These are phyloP conservation scores for Centropristis striata DNA, from an alignment of 2,113 vertebrate genomes.

Conservation along the genomic window DNA sequence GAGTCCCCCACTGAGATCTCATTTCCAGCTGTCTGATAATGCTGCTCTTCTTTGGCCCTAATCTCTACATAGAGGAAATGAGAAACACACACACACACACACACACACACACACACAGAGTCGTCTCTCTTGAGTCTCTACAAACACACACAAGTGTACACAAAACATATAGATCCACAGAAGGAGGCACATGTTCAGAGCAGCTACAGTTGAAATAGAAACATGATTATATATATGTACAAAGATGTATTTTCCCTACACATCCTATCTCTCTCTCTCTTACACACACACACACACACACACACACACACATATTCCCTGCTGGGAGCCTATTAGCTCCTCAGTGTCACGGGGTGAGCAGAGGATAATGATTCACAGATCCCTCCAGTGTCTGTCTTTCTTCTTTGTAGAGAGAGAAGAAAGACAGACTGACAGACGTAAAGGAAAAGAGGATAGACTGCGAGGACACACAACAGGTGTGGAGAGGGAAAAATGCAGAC, in stretches of 20 bases:
- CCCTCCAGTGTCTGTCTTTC: slow-evolving; percentile 48
- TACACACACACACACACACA: slow-evolving; percentile 8
- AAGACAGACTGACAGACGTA: slow-evolving; percentile 38
- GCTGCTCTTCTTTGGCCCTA: slow-evolving; percentile 73
- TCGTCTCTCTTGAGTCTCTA: slow-evolving; percentile 27
- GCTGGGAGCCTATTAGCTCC: slow-evolving; percentile 66
- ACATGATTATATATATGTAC: not conserved
- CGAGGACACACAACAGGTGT: slow-evolving; percentile 67
- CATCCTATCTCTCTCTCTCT: not conserved
- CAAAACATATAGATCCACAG: not conserved
- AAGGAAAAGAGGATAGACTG: slow-evolving; percentile 25
- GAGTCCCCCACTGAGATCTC: slow-evolving; percentile 72
- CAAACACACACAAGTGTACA: slow-evolving; percentile 24
- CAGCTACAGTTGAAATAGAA: not conserved
- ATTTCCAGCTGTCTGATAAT: slow-evolving; percentile 81
- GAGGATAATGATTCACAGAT: slow-evolving; percentile 69
- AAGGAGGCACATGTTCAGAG: too few species aligned
- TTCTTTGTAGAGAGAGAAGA: slow-evolving; percentile 34
- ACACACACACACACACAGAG: slow-evolving; percentile 15
- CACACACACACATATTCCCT: slow-evolving; percentile 39
- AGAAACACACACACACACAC: slow-evolving; percentile 66
- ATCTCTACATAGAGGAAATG: slow-evolving; percentile 79
- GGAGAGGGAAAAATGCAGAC: not conserved
- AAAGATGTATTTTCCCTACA: not conserved
- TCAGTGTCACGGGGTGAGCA: slow-evolving; percentile 53